A percentile compares a stretch with the other conserved stretches of the same genome.
phyloP scores from a whole-genome alignment of 2,797 vertebrate species.

The Selene dorsalis region DNA sequence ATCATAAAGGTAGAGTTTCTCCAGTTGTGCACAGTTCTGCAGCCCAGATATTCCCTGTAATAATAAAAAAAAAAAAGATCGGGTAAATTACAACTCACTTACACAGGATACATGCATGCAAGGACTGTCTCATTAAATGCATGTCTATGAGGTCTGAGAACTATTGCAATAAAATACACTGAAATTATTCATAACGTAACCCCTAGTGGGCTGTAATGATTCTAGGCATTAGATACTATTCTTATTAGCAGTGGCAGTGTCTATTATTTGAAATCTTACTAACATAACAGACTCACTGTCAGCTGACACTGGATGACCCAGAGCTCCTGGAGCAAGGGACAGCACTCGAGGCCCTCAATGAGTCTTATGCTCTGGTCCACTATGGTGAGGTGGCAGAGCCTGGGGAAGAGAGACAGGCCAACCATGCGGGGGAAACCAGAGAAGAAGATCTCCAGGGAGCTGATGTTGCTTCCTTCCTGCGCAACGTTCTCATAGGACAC shows the following conservation, averaged over 20 bases:
- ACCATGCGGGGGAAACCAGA: conserved; percentile 86
- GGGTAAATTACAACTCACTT: not conserved
- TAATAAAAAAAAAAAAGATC: conserved; percentile 12
- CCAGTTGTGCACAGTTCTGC: conserved; percentile 81
- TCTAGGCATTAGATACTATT: not conserved
- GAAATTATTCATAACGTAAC: not conserved
- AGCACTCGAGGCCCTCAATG: conserved; percentile 85
- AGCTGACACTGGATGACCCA: conserved; percentile 88
- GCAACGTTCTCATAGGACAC: conserved; percentile 83
- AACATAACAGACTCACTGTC: conserved; percentile 77
- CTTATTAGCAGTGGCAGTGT: not conserved
- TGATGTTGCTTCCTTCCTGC: conserved; percentile 78
- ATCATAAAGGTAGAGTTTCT: conserved; percentile 88
- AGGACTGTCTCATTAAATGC: not conserved
- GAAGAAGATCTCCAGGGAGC: conserved; percentile 89
- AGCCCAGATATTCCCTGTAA: conserved; percentile 85
- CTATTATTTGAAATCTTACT: not conserved
- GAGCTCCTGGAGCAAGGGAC: conserved; percentile 86
- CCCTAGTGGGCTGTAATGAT: not conserved
- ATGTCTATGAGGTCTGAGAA: not conserved
- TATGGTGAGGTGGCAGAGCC: conserved; percentile 84
- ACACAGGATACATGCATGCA: not conserved
- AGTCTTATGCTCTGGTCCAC: conserved; percentile 84
- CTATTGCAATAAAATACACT: not conserved
- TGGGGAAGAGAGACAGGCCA: conserved; percentile 86